Conservation (phyloP, 2,888 invertebrate genomes). For the Stomorhina lunata region DNA sequence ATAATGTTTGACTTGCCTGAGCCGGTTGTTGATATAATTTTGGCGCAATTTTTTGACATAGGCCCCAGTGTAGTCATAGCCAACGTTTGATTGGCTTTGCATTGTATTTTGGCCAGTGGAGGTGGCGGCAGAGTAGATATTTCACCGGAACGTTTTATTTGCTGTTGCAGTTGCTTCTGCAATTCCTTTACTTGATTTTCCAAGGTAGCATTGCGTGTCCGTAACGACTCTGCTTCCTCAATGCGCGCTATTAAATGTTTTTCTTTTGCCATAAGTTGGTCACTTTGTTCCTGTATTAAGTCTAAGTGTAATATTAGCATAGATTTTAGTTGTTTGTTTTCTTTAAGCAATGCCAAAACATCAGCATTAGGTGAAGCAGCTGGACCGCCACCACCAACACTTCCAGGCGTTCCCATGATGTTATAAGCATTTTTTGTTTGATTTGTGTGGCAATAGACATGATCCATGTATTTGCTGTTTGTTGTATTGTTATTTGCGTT, state of each 20-base stretch:
- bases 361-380: constrained; percentile 68
- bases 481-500: constrained; percentile 66
- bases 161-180: constrained; percentile 69
- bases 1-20: constrained; percentile 50
- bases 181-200: constrained; percentile 71
- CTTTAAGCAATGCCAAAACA: constrained; percentile 76
- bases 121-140: constrained; percentile 67
- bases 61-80: not conserved
- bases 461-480: constrained; percentile 73
- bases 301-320: constrained; percentile 91
- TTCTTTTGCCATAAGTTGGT: constrained; percentile 89
- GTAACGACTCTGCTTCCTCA: constrained; percentile 90
- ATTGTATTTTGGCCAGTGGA: constrained; percentile 68
- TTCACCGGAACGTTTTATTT: constrained; percentile 68
- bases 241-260: constrained; percentile 86
- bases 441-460: constrained; percentile 75
- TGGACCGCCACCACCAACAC: constrained; percentile 58
- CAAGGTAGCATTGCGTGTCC: constrained; percentile 74
- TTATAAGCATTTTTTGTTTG: constrained; percentile 72
- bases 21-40: constrained; percentile 15
- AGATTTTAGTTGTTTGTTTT: constrained; percentile 83
- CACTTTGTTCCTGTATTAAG: constrained; percentile 94
- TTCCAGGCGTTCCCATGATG: constrained; percentile 66
- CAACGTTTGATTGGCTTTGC: constrained; percentile 65
- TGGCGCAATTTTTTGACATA: constrained; percentile 7